Evolutionary conservation across 2,888 invertebrate genomes (phyloP), one percentile per base, ranked within the genome.

Genomic region (Drosophila nr. perissopoda): DNA sequence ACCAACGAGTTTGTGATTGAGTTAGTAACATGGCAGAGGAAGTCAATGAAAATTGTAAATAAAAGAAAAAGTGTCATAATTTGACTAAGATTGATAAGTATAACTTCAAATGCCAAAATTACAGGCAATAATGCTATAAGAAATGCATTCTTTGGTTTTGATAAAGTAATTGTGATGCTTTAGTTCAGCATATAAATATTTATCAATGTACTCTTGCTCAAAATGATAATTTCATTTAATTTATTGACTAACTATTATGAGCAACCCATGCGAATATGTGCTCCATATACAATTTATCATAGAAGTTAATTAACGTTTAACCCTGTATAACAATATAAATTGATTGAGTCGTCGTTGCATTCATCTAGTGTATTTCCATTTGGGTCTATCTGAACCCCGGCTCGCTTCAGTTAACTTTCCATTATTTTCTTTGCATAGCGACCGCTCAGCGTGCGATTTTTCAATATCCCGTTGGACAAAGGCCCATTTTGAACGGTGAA

Each of bases 401-500:
- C 68, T 49, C 68, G 77, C 52, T 66, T 80, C 78, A 72, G 81
- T 78, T 78, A 76, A 78, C 70, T 71, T 81, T 81, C 63, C 78
- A 81, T 79, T 82, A 78, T 78, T 68, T 68, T 31, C 57, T 60
- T 68, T 79, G 65, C 54, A 27, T 38, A 58, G 52, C 76, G 29
- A 56, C 31, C 63, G 83, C 70, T 70, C 80, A 70, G 69, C 71
- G 71, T 74, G 73, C 80, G 80, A 80, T 89, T 85, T 86, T 89
- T 86, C 86, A 89, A 87, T 87, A 85, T 90, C 86, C 86, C 76
- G 69, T 70, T 72, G 81, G 64, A 73, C 76, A 82, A 80, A 80
- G 75, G 81, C 73, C 78, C 84, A 73, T 67, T 80, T 83, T 80
- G 69, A 75, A 58, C 51, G 58, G 38, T 18, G 7, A 25, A 33